Evolutionary conservation across 2,797 vertebrate species (phyloP).

Genomic region (Coregonus sp.): DNA sequence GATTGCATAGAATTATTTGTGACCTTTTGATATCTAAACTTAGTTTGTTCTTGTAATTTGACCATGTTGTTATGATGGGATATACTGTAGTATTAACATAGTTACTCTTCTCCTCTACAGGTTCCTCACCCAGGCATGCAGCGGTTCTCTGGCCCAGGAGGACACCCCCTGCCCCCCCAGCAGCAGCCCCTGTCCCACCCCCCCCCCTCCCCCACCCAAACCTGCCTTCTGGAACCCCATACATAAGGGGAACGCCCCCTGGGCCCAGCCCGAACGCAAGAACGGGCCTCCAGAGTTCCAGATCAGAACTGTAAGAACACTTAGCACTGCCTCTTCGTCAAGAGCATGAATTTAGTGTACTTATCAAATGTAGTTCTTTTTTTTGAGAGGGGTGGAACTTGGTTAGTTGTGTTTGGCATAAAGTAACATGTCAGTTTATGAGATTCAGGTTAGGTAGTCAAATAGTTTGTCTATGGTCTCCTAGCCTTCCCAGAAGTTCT

Average conservation of each 20-base stretch:
- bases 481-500: neutral
- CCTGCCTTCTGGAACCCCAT: conserved; percentile 82
- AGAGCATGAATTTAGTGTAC: conserved; percentile 43
- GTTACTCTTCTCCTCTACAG: conserved; percentile 31
- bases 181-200: conserved; percentile 42
- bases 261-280: conserved; percentile 78
- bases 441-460: neutral
- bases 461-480: neutral
- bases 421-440: too few species aligned
- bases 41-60: neutral
- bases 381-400: neutral
- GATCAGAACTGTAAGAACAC: conserved; percentile 57
- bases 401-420: neutral
- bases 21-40: neutral
- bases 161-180: conserved; percentile 57
- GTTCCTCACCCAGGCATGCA: conserved; percentile 60
- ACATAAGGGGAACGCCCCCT: conserved; percentile 76
- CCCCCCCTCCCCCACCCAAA: conserved; percentile 76
- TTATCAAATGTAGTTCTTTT: neutral
- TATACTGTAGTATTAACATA: too few species aligned
- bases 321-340: neutral
- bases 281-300: conserved; percentile 76
- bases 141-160: conserved; percentile 61
- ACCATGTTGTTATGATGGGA: neutral
- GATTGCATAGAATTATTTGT: neutral